Evolutionary conservation across 2,797 vertebrate species (phyloP), one percentile per base, ranked within the genome.

Genomic region (Chrysocyon brachyurus): DNA sequence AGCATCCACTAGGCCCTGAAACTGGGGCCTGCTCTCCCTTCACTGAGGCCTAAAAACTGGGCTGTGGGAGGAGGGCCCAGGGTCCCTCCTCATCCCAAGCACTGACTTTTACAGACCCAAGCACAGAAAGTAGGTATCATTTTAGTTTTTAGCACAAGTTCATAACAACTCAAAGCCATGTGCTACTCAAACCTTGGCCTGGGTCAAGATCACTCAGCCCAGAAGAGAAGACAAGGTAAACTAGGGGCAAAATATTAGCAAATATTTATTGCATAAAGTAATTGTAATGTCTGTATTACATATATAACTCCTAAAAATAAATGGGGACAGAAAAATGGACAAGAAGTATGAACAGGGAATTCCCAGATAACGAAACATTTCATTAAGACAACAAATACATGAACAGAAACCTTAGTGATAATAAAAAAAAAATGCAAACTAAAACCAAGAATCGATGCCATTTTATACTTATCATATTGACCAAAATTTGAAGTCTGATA

Each of bases 51-150:
- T 16, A 11, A 1, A 12, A 28, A 19, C 40, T 57, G 17, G 31
- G 14, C 72, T 72, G 8, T 2, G 12, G 72, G 12, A 31, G 28
- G 52, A 82, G 16, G 40, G 11, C 19, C 78, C 26, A 22, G 52
- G 14, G 24, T 33, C 84, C 40, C 31, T 54, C 63, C 52, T 83
- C 78, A 59, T 15, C 19, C 54, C 33, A 59, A 40, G 56, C 63
- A 19, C 90, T 82, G 88, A 96, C 96, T 94, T 83, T 96, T 40
- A 93, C 85, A 98, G 97, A 97, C 72, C 26, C 79, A 87, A 98
- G 97, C 97, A 96, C 98, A 98, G 93, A 93, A 0, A 52, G 2
- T 59, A 85, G 5, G 31, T 78, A 91, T 90, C 93, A 77, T 92
- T 96, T 64, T 49, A 31, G 36, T 75, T 96, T 90, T 95, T 87